Percentiles rank a stretch among this genome's conserved stretches.
Conservation (phyloP, 1,140 invertebrate species). For the Trichonephila inaurata region DNA sequence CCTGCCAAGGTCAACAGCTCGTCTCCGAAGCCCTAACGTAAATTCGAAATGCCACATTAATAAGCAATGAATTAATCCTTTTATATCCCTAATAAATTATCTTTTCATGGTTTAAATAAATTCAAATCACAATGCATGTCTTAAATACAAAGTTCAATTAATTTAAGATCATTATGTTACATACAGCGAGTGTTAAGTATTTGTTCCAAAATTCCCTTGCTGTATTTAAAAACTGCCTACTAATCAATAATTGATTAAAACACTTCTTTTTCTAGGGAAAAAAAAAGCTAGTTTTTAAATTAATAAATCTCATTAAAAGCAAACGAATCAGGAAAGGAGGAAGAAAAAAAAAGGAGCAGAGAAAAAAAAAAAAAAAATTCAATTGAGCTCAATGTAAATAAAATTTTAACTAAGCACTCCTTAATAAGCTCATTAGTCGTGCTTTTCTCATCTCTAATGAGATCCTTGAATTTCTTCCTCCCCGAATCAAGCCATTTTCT, state of each 20-base stretch:
- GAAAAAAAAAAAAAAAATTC: background rate
- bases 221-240: background rate
- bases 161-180: no score
- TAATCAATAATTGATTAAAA: slow-evolving; percentile 4
- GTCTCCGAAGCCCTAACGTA: no score
- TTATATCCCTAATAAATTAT: no score
- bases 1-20: no score
- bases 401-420: slow-evolving; percentile 37
- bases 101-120: no score
- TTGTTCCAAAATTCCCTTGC: background rate
- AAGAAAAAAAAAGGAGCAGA: background rate
- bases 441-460: slow-evolving; percentile 24
- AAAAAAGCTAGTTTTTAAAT: background rate
- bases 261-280: background rate
- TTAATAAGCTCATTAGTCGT: slow-evolving; percentile 34
- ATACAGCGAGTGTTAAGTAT: no score
- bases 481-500: background rate
- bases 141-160: no score
- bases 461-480: background rate
- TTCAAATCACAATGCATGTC: no score
- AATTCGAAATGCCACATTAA: no score
- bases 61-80: no score
- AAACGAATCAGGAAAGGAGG: background rate
- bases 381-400: background rate
- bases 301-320: slow-evolving; percentile 49